Conservation (phyloP, 35 echinoderm and acorn worm genomes). For the Heliocidaris erythrogramma region DNA sequence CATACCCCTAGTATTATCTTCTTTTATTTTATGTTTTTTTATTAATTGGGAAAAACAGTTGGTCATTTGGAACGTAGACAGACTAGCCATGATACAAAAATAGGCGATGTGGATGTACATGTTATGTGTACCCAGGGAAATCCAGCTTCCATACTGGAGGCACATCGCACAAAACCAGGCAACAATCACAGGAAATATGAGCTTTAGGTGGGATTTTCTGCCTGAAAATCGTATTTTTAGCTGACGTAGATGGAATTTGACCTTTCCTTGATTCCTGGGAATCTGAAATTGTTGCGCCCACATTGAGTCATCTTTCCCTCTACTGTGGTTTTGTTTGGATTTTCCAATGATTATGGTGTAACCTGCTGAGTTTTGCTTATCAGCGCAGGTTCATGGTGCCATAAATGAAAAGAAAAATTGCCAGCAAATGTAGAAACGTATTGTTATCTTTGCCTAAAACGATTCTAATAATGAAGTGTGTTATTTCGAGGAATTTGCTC, state of each 20-base stretch:
- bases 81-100: not conserved
- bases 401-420: not conserved
- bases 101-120: not conserved
- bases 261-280: not conserved
- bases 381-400: no score
- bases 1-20: not conserved
- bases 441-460: not conserved
- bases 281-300: not conserved
- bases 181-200: slow-evolving; percentile 10
- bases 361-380: not conserved
- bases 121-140: no score
- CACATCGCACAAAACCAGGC: not conserved
- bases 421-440: not conserved
- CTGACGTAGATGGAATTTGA: not conserved
- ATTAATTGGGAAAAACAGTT: no score
- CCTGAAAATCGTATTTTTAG: not conserved
- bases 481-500: not conserved
- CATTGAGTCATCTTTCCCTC: not conserved
- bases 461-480: not conserved
- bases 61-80: not conserved
- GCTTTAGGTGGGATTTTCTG: not conserved
- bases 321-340: not conserved
- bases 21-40: not conserved
- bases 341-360: not conserved
- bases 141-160: not conserved